Evolutionary conservation across 2,797 vertebrate genomes (phyloP).

Genomic region (Rhynchotus rufescens): DNA sequence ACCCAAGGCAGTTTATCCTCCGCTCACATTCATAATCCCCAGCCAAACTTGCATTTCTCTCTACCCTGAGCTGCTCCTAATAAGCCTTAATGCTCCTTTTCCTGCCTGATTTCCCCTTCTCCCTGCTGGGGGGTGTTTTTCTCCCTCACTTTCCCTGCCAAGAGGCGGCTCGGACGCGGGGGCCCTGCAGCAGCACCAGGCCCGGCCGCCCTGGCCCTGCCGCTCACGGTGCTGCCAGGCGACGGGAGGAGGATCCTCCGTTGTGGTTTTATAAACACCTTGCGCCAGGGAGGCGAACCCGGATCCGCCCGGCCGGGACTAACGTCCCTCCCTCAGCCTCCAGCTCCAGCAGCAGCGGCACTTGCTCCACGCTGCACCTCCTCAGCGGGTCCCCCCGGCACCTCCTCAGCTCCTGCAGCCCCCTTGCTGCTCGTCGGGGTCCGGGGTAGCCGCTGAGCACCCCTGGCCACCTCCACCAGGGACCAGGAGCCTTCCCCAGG

Average conservation of each 20-base stretch:
- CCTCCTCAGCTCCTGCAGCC: no score
- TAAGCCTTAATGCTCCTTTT: not conserved
- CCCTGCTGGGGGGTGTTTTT: not conserved
- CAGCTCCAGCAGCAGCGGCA: not conserved
- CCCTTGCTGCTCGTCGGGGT: rapidly evolving
- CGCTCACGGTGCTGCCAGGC: no score
- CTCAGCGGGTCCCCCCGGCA: not conserved
- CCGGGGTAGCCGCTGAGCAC: no score
- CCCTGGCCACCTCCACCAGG: not conserved
- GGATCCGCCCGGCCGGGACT: not conserved
- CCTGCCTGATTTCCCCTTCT: not conserved
- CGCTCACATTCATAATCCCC: conserved; percentile 21
- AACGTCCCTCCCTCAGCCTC: not conserved
- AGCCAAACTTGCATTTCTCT: not conserved
- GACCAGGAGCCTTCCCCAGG: not conserved
- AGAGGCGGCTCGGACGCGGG: not conserved
- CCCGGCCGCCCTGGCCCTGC: no score
- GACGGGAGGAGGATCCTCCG: not conserved
- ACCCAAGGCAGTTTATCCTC: not conserved
- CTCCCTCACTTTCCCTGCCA: not conserved
- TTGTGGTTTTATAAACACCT: not conserved
- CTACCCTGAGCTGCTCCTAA: not conserved
- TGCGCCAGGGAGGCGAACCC: no score
- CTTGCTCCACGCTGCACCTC: no score
- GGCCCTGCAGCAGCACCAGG: not conserved